A percentile compares a stretch with the other conserved stretches of the same genome.
These are phyloP conservation scores for Amphiduros pacificus DNA, from an alignment of 2,888 invertebrate genomes.

Conservation along the genomic window DNA sequence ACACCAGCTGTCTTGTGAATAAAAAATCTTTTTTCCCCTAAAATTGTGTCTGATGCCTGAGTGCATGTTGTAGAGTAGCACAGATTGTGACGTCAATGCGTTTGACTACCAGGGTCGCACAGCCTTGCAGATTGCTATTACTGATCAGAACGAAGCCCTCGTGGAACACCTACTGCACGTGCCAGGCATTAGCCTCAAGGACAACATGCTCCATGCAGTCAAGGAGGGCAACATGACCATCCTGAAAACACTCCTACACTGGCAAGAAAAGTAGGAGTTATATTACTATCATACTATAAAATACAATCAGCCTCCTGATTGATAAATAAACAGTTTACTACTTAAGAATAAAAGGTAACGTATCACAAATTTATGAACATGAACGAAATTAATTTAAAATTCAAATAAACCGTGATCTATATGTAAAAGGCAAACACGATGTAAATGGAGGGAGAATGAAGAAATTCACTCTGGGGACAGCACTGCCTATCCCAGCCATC, in stretches of 20 bases:
- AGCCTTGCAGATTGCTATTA: slow-evolving; percentile 5
- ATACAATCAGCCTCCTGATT: too few relatives aligned
- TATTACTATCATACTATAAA: not conserved
- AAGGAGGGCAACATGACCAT: not conserved
- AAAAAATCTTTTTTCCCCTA: too few relatives aligned
- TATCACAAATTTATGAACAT: too few relatives aligned
- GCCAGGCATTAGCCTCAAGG: not conserved
- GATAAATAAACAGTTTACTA: too few relatives aligned
- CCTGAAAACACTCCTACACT: not conserved
- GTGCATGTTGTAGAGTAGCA: slow-evolving; percentile 2
- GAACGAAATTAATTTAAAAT: too few relatives aligned
- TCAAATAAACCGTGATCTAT: too few relatives aligned
- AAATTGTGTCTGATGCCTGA: too few relatives aligned
- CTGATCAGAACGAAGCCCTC: not conserved
- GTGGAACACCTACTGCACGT: slow-evolving; percentile 3
- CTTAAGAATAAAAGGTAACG: not conserved
- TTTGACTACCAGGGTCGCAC: slow-evolving; percentile 8
- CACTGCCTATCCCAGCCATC: slow-evolving; percentile 6
- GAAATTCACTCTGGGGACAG: slow-evolving; percentile 1
- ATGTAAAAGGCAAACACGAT: too few relatives aligned
- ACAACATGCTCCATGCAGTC: slow-evolving; percentile 9
- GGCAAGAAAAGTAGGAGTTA: not conserved
- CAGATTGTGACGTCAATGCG: slow-evolving; percentile 8
- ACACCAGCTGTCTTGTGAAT: too few relatives aligned
- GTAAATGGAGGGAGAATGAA: not conserved